Conservation (phyloP, 2,113 vertebrate species). For the Mesitornis unicolor region DNA sequence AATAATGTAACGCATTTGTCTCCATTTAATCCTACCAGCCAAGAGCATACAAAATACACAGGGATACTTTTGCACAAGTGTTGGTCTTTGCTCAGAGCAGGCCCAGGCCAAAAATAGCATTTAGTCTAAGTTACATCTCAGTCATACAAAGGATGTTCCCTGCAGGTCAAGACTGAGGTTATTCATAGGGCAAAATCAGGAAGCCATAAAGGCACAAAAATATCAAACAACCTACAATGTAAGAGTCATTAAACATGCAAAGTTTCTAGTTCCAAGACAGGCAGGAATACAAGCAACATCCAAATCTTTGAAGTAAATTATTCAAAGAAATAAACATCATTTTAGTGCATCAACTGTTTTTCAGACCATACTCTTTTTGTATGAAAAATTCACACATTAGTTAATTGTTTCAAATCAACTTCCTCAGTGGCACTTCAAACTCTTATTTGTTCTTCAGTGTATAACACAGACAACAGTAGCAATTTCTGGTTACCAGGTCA, state of each 20-base stretch:
- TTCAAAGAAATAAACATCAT: constrained; percentile 5
- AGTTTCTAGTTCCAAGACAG: background rate
- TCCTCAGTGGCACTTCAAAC: background rate
- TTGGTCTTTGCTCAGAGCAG: background rate
- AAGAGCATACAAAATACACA: background rate
- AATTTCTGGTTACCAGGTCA: constrained; percentile 50
- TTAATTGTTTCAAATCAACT: constrained; percentile 12
- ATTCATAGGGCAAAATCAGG: constrained; percentile 15
- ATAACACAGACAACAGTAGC: background rate
- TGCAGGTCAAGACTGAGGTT: constrained; percentile 26
- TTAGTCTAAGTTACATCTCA: constrained; percentile 22
- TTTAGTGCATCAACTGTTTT: background rate
- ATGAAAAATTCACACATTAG: background rate
- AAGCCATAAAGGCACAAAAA: constrained; percentile 16
- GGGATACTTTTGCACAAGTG: background rate
- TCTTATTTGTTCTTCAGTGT: background rate
- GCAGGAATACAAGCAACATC: background rate
- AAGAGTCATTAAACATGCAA: background rate
- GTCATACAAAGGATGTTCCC: constrained; percentile 30
- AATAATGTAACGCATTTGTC: background rate
- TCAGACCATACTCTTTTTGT: background rate
- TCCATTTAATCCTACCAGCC: background rate
- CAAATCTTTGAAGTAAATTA: background rate
- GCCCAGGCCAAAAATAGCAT: background rate
- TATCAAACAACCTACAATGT: background rate